Evolutionary conservation across 2,888 invertebrate genomes (phyloP), one percentile per base, ranked within the genome.

Genomic region (Phortica magna): DNA sequence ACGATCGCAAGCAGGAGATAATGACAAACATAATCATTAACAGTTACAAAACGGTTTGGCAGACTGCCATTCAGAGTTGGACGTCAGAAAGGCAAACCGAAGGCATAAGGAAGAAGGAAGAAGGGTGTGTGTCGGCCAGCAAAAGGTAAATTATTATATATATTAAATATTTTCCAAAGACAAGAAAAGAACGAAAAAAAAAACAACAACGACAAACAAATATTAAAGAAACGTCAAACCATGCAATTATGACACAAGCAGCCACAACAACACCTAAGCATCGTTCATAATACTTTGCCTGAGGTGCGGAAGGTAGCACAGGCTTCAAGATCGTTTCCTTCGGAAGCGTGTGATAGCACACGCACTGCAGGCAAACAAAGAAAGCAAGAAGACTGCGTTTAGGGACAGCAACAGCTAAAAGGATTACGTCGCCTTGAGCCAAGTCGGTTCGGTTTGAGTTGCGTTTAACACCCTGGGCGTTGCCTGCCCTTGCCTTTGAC

Each of bases 231-330:
- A 64, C 75, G 73, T 77, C 70, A 79, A 82, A 80, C 83, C 84
- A 80, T 88, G 85, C 88, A 86, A 86, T 86, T 86, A 86, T 86
- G 87, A 85, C 88, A 85, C 88, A 71, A 71, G 53, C 70, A 71
- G 83, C 75, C 82, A 75, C 70, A 80, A 79, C 77, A 80, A 73
- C 64, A 72, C 68, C 12, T 10, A 71, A 71, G 31, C 10, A 59
- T 17, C 59, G 19, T 19, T 19, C 59, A 59, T 5, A n/a, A 59
- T 12, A 53, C 12, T 10, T 31, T 48, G 7, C n/a, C 61, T 10
- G 22, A 42, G 6, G 84, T 81, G 80, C 73, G 75, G 88, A 76
- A 74, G 67, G 43, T 73, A 19, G 22, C 78, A 75, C 81, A 83
- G 85, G 83, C 74, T 41, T 53, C 14, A 55, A 75, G 78, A 76